Base-by-base conservation (phyloP, 2,113 vertebrate genomes). In the Tamias sibiricus region DNA sequence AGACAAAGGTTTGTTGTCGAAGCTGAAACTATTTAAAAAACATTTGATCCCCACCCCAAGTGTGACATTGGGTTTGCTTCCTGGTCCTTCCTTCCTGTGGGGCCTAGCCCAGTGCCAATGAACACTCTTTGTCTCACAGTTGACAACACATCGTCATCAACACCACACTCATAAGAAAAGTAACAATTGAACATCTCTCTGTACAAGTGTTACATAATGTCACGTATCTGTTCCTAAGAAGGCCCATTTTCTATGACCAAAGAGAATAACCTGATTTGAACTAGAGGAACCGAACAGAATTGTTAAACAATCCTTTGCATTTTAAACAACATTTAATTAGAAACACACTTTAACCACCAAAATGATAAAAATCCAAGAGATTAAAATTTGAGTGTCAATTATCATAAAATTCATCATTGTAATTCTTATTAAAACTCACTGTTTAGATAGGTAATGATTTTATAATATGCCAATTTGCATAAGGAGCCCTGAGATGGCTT, bases 401-500 rank as follows among this genome's bases (percentile, higher is more conserved):
- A 99, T 99, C 99, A 99, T 99, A 99, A 99, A 99, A 99, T 99
- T 99, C 99, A 99, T 99, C 99, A 99, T 99, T 99, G 99, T 99
- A 99, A 99, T 99, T 99, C 99, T 99, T 99, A 99, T 99, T 99
- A 99, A 99, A 99, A 99, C 98, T 99, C 99, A 98, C 98, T 99
- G 99, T 99, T 99, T 99, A 99, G 99, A 99, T 99, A 99, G 99
- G 99, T 99, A 99, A 99, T 99, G 99, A 99, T 99, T 99, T 99
- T 99, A 99, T 99, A 99, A 99, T 99, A 99, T 98, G 99, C 98
- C 99, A 99, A 99, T 99, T 99, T 99, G 99, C 99, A 99, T 99
- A 99, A 99, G 99, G 99, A 99, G 99, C 99, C 99, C 98, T 98
- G 99, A 99, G 99, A 99, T 99, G 99, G 99, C 99, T 99, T 99